Evolutionary conservation across 92 coral and sea anemone species (phyloP).

Genomic region (Desmophyllum pertusum): DNA sequence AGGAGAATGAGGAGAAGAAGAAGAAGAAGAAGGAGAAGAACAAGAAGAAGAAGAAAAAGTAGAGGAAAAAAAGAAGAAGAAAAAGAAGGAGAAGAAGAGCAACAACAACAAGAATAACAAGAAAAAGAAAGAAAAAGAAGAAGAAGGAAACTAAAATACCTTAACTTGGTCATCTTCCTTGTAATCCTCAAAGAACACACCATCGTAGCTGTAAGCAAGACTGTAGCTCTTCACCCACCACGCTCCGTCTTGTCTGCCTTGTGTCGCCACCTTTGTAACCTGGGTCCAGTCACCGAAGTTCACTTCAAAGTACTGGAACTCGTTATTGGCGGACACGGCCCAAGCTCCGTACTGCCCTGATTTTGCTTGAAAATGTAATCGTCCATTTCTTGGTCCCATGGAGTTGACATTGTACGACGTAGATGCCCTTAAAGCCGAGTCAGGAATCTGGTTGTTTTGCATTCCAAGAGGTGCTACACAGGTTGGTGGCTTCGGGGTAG

Average conservation of each 20-base stretch:
- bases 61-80: too few species aligned
- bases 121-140: too few species aligned
- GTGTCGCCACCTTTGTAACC: slow-evolving; percentile 55
- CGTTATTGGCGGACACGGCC: slow-evolving; percentile 56
- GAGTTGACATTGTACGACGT: slow-evolving; percentile 48
- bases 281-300: slow-evolving; percentile 60
- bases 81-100: too few species aligned
- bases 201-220: slow-evolving; percentile 63
- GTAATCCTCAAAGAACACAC: slow-evolving; percentile 50
- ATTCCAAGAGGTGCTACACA: slow-evolving; percentile 56
- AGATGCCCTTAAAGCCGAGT: slow-evolving; percentile 64
- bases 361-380: slow-evolving; percentile 49
- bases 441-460: slow-evolving; percentile 57
- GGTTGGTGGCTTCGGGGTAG: slow-evolving; percentile 17
- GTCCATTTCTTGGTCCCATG: slow-evolving; percentile 64
- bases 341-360: slow-evolving; percentile 68
- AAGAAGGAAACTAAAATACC: not conserved
- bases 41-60: too few species aligned
- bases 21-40: too few species aligned
- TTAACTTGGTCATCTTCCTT: slow-evolving; percentile 31
- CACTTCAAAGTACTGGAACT: slow-evolving; percentile 60
- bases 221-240: slow-evolving; percentile 67
- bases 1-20: too few species aligned
- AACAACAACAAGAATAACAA: too few species aligned
- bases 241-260: slow-evolving; percentile 57